Evolutionary conservation across 2,888 invertebrate genomes (phyloP).

Genomic region (Cotesia congregata): DNA sequence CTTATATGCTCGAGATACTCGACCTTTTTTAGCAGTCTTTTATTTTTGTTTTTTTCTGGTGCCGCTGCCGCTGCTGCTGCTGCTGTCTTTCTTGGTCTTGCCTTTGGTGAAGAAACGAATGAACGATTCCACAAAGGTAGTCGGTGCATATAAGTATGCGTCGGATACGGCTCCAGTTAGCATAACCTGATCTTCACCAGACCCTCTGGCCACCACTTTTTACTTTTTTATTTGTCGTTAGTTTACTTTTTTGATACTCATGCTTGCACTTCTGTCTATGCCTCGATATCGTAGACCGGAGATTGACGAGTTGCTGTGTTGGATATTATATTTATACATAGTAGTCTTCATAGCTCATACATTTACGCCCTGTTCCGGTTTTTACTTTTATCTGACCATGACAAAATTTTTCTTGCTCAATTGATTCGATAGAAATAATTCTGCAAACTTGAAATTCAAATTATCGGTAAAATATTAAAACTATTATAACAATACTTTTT

Average conservation of each 20-base stretch:
- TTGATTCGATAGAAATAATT: neutral
- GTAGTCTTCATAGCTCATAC: too few species aligned
- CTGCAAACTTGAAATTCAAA: too few species aligned
- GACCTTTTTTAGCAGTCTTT: neutral
- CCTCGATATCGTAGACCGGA: neutral
- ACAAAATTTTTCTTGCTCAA: neutral
- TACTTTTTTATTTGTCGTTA: slow-evolving; percentile 37
- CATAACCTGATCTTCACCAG: slow-evolving; percentile 64
- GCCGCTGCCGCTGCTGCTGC: neutral
- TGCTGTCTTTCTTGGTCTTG: slow-evolving; percentile 26
- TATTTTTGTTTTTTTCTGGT: slow-evolving; percentile 9
- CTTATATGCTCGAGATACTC: slow-evolving; percentile 38
- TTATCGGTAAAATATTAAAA: too few species aligned
- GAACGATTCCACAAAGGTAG: slow-evolving; percentile 38
- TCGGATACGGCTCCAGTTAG: slow-evolving; percentile 62
- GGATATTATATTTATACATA: neutral
- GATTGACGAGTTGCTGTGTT: slow-evolving; percentile 7
- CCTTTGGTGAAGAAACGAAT: slow-evolving; percentile 25
- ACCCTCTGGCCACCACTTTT: slow-evolving; percentile 50
- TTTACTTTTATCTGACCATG: too few species aligned
- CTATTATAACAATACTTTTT: too few species aligned
- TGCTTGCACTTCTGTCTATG: slow-evolving; percentile 13
- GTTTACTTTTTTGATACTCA: slow-evolving; percentile 17
- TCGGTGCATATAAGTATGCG: slow-evolving; percentile 54
- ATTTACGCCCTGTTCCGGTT: too few species aligned